Base-by-base conservation (phyloP, 2,113 vertebrate species). In the Trichomycterus rosablanca region DNA sequence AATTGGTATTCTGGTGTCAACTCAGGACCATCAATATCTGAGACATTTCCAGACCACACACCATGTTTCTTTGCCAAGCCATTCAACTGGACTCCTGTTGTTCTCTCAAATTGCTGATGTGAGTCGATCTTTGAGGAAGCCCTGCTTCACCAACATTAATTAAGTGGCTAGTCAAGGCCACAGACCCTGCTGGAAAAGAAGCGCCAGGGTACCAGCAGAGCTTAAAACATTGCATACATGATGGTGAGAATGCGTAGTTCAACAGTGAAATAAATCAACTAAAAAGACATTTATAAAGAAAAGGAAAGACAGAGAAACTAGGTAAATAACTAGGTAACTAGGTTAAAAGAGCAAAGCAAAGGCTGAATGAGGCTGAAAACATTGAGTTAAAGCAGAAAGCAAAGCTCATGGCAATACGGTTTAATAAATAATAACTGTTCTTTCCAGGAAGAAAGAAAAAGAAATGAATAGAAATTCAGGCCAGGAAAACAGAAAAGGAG, bases 21-120 rank as follows among this genome's bases (percentile, higher is more conserved):
- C 10, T 39, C 40, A 22, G 15, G 40, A 51, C 44, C 24, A 62
- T 59, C 55, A 69, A 67, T 34, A 63, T 55, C 56, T 42, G 43
- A 62, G 59, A 76, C 75, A 72, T 73, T 54, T 67, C 77, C 71
- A 80, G 77, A 80, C 74, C 78, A 68, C 67, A 67, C 73, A 70
- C 49, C 72, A 78, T 76, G 75, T 73, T 77, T 79, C 75, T 85
- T 73, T 72, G 80, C 74, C 76, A 79, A n/a, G 75, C 71, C 72
- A 50, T 74, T 77, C 80, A 61, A 76, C 64, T 50, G 73, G 60
- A 62, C 66, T 63, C 50, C 69, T 72, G 76, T 83, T 82, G 75
- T 83, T 79, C 76, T 71, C 48, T 5, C 74, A 66, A 66, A 66
- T 63, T 66, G 72, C 69, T 42, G 55, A 63, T 72, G 64, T 64